A percentile compares a stretch with the other conserved stretches of the same genome.
phyloP scores from a whole-genome alignment of 2,113 vertebrate species.

The Paramisgurnus dabryanus region DNA sequence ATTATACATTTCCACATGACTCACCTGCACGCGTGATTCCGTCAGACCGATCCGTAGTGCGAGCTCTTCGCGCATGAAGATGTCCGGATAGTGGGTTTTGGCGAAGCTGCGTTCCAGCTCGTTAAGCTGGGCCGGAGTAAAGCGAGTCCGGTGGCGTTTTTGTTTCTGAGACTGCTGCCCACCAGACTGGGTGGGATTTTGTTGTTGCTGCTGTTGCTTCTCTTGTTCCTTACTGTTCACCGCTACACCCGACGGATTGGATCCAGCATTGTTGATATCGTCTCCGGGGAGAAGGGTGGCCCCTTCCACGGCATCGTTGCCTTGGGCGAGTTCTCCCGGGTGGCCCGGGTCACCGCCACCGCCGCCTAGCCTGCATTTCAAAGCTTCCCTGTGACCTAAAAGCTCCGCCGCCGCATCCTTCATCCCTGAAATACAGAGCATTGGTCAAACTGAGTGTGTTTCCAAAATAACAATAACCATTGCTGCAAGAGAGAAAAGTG shows the following conservation, averaged over 20 bases:
- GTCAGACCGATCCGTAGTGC: conserved; percentile 96
- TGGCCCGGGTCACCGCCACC: conserved; percentile 88
- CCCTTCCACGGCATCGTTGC: conserved; percentile 89
- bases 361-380: conserved; percentile 86
- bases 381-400: conserved; percentile 93
- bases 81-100: conserved; percentile 98
- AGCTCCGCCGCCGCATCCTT: conserved; percentile 92
- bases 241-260: conserved; percentile 84
- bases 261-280: conserved; percentile 89
- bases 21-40: conserved; percentile 96
- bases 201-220: conserved; percentile 81
- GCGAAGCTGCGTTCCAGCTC: conserved; percentile 98
- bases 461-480: conserved; percentile 1
- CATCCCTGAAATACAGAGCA: conserved; percentile 83
- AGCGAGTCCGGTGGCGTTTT: conserved; percentile 97
- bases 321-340: conserved; percentile 90
- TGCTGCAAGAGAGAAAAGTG: conserved; percentile 13
- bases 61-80: conserved; percentile 98
- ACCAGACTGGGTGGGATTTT: conserved; percentile 69
- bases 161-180: conserved; percentile 91
- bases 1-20: neutral
- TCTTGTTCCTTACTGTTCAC: conserved; percentile 91
- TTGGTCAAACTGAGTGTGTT: conserved; percentile 11
- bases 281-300: conserved; percentile 91
- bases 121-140: conserved; percentile 97